Evolutionary conservation across 2,797 vertebrate genomes (phyloP), one percentile per base, ranked within the genome.

Genomic region (Meriones psammophilus): DNA sequence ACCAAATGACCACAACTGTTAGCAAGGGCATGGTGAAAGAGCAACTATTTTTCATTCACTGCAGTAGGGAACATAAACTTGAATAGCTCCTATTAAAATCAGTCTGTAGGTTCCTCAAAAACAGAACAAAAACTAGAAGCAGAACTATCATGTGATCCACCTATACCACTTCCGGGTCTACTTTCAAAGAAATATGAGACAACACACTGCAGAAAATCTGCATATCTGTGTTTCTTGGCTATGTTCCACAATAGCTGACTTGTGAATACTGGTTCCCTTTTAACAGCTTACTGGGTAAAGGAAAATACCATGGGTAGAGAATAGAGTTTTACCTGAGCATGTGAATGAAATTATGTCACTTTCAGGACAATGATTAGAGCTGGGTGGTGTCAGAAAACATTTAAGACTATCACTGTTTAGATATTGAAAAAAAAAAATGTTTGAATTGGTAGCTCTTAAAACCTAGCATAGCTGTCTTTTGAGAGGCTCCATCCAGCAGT

Each of bases 371-470:
- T 26, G 56, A 30, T 2, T 46, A 77, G 28, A 50, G 10, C 7
- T 77, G 12, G 64, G 14, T 15, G 7, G 1, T 58, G 28, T 46
- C 56, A 64, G n/a, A 46, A 92, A 83, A 78, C 7, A 68, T 1
- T 42, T 71, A 76, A 66, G 78, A 3, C n/a, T 14, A 46, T 64
- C 91, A 62, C 77, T 69, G 9, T 94, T 94, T 94, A 58, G 20
- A 13, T 71, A 15, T 17, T 42, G 1, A 91, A 42, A 42, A 42
- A 42, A 42, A 42, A 84, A 85, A n/a, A 77, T 15, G 42, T n/a
- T 77, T 85, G 18, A 73, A 83, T 33, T 85, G n/a, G 33, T 91
- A 42, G 30, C 66, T 26, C 71, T 88, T 71, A 74, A 92, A 95
- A 91, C 71, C 20, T 42, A 96, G 2, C 66, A 62, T 85, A 42